A percentile compares a stretch with the other conserved stretches of the same genome.
These are phyloP conservation scores for Wiebesia pumilae DNA, from an alignment of 1,140 invertebrate genomes.

Conservation along the genomic window DNA sequence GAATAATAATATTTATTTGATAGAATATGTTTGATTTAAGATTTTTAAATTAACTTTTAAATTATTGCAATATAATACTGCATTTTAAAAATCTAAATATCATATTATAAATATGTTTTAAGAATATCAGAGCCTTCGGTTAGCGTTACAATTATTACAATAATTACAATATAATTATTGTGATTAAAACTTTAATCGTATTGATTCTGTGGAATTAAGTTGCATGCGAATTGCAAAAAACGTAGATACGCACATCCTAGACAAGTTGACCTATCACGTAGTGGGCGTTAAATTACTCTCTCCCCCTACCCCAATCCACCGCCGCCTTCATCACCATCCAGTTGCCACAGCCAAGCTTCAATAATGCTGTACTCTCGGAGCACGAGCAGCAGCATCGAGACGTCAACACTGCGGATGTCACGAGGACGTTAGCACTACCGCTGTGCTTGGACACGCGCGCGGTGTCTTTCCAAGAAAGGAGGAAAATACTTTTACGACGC, in stretches of 20 bases:
- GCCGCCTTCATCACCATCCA: no score
- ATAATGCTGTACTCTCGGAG: neutral
- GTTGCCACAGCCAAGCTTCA: neutral
- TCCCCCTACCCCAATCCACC: neutral
- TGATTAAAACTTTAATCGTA: neutral
- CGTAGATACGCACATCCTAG: neutral
- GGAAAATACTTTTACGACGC: constrained; percentile 44
- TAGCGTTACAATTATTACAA: no score
- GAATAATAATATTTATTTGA: no score
- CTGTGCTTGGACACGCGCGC: neutral
- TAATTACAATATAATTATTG: no score
- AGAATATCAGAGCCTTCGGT: no score
- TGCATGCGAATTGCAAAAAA: neutral
- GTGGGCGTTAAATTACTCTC: neutral
- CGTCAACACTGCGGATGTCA: neutral
- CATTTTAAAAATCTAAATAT: no score
- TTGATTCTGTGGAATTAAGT: neutral
- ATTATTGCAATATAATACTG: no score
- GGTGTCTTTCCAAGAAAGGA: neutral
- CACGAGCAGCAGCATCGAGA: neutral
- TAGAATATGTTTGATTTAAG: no score
- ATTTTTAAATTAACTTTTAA: no score
- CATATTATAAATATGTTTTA: no score
- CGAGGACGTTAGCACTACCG: neutral
- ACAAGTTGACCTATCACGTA: constrained; percentile 27